phyloP scores from a whole-genome alignment of 2,113 vertebrate genomes.

The Lophura nycthemera region DNA sequence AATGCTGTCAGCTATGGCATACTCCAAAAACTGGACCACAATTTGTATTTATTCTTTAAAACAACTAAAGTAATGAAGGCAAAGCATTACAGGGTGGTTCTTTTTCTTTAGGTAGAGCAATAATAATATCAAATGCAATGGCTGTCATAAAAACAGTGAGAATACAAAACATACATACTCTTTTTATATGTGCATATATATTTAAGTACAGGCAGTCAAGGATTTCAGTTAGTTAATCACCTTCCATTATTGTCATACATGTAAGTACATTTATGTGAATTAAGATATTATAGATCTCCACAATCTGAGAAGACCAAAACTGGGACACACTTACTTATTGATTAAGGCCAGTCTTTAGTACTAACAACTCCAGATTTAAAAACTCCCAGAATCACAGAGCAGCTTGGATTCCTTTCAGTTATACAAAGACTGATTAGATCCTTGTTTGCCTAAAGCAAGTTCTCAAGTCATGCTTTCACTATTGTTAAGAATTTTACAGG shows the following conservation, averaged over 20 bases:
- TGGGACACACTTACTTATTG: neutral
- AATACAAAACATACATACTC: neutral
- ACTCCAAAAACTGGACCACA: neutral
- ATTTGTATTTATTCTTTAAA: slow-evolving; percentile 20
- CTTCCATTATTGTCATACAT: neutral
- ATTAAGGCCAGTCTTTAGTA: neutral
- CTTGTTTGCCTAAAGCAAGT: neutral
- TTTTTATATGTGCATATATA: neutral
- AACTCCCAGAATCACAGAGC: neutral
- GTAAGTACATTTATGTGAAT: neutral
- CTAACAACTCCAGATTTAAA: neutral
- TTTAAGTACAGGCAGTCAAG: neutral
- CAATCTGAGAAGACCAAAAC: neutral
- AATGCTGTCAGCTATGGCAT: neutral
- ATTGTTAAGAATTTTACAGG: neutral
- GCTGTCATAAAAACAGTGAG: neutral
- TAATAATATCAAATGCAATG: neutral
- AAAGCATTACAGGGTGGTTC: neutral
- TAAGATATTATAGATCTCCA: neutral
- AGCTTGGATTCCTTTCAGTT: neutral
- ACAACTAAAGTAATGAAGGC: slow-evolving; percentile 13
- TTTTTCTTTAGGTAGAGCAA: neutral
- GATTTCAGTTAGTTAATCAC: neutral
- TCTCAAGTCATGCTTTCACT: neutral
- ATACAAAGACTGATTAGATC: neutral